Evolutionary conservation across 2,888 invertebrate species (phyloP), one percentile per base, ranked within the genome.

Genomic region (Apomyelois bistriatella): DNA sequence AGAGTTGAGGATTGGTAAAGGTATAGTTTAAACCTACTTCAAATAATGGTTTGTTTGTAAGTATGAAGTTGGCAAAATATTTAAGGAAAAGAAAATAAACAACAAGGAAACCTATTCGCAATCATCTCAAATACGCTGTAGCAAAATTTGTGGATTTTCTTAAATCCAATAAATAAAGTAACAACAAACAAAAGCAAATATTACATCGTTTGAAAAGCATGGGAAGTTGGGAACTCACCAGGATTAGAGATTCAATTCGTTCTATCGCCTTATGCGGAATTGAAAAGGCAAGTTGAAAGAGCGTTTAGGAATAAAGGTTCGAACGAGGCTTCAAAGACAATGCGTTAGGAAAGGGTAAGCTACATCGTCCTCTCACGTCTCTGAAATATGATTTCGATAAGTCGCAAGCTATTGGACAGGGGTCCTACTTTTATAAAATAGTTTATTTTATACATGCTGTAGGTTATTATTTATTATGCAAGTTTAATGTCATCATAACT

Each of bases 341-440:
- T 82, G 80, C 80, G 73, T 78, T 76, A 68, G 73, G 74, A 85
- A 85, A 85, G 82, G 85, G 82, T 85, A 82, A 81, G 80, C 79
- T 78, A 80, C 78, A 79, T 73, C 77, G 82, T 76, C 76, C 79
- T 80, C 82, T 76, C 87, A 87, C 86, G 88, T 86, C 76, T 75
- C 76, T 88, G 85, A 88, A 88, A 88, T 88, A 88, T 88, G 87
- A 87, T 86, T 87, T 85, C 87, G 85, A 88, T 88, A 88, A 88
- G 82, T 85, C 81, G 83, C 77, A 73, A 72, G 79, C 82, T 85
- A 86, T 87, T 85, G 85, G 83, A 79, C 82, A 72, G 72, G 76
- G 76, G 74, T 76, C 68, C 63, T 69, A 76, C 79, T 82, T 82
- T 81, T 80, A 80, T 77, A 80, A 79, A 79, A 81, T 77, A 76